These are phyloP conservation scores for Engystomops pustulosus DNA, from an alignment of 2,113 vertebrate species.

Conservation along the genomic window DNA sequence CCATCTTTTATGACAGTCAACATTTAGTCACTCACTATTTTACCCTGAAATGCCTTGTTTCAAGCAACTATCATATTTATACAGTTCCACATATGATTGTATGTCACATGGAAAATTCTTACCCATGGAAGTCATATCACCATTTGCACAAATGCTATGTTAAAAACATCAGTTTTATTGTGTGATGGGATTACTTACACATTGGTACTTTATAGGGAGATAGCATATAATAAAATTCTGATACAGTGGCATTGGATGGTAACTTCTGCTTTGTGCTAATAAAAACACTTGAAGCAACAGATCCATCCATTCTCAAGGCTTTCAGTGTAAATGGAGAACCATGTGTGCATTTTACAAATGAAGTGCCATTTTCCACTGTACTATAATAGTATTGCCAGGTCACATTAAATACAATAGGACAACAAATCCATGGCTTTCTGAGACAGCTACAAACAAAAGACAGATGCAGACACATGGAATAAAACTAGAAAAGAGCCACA, in stretches of 20 bases:
- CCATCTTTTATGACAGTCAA: not conserved
- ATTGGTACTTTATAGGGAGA: not conserved
- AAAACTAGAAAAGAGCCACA: not conserved
- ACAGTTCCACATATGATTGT: not conserved
- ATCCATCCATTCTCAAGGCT: not conserved
- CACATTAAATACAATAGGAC: conserved; percentile 35
- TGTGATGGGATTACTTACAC: not conserved
- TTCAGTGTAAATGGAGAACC: conserved; percentile 41
- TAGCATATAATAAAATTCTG: conserved; percentile 26
- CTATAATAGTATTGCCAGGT: conserved; percentile 28
- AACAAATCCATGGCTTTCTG: conserved; percentile 35
- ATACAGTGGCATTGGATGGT: conserved; percentile 37
- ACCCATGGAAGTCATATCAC: not conserved
- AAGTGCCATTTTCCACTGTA: conserved; percentile 48
- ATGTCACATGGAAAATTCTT: not conserved
- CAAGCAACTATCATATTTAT: not conserved
- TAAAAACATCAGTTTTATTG: conserved; percentile 43
- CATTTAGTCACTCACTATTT: not conserved
- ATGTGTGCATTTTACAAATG: conserved; percentile 35
- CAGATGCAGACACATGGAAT: conserved; percentile 5
- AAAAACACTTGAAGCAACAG: not conserved
- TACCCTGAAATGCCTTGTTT: too few species aligned
- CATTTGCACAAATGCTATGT: not conserved
- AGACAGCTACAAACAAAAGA: conserved; percentile 28
- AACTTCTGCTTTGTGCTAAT: conserved; percentile 28